A percentile compares a stretch with the other conserved stretches of the same genome.
Evolutionary conservation across 1,140 invertebrate genomes (phyloP).

Genomic region (Drosophila pseudoananassae): DNA sequence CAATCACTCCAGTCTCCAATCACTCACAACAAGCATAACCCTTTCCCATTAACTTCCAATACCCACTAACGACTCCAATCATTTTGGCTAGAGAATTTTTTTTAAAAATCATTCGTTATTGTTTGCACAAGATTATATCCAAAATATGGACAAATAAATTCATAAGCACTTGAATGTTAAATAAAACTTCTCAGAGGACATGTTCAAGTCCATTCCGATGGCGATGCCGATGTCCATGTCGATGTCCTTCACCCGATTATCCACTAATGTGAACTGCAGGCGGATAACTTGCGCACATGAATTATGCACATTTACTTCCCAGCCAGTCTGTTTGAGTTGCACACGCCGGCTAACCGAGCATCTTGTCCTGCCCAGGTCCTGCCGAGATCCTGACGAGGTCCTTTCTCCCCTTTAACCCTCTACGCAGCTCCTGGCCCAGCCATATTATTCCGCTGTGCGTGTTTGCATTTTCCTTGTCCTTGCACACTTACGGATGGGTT

Average conservation of each 20-base stretch:
- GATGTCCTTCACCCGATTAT: conserved; percentile 62
- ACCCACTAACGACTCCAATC: not conserved
- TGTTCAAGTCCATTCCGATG: too few species aligned
- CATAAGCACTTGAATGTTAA: not conserved
- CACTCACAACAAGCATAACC: too few species aligned
- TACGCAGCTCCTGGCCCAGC: not conserved
- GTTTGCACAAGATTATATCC: not conserved
- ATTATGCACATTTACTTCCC: conserved; percentile 72
- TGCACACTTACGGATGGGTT: not conserved
- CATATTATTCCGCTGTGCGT: conserved; percentile 31
- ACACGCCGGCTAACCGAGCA: conserved; percentile 22
- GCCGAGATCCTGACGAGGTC: not conserved
- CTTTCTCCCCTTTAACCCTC: not conserved
- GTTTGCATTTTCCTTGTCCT: conserved; percentile 59
- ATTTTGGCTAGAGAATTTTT: not conserved
- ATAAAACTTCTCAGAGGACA: not conserved
- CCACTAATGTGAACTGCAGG: conserved; percentile 48
- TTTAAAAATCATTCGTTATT: conserved; percentile 9
- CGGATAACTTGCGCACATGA: conserved; percentile 59
- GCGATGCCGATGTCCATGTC: not conserved
- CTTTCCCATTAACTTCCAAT: too few species aligned
- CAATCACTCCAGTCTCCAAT: too few species aligned
- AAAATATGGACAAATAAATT: not conserved
- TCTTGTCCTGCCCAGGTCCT: not conserved
- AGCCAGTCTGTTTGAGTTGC: conserved; percentile 32